Percentiles rank a stretch among this genome's conserved stretches.
Evolutionary conservation across 2,888 invertebrate species (phyloP).

Genomic region (Nomada flava): DNA sequence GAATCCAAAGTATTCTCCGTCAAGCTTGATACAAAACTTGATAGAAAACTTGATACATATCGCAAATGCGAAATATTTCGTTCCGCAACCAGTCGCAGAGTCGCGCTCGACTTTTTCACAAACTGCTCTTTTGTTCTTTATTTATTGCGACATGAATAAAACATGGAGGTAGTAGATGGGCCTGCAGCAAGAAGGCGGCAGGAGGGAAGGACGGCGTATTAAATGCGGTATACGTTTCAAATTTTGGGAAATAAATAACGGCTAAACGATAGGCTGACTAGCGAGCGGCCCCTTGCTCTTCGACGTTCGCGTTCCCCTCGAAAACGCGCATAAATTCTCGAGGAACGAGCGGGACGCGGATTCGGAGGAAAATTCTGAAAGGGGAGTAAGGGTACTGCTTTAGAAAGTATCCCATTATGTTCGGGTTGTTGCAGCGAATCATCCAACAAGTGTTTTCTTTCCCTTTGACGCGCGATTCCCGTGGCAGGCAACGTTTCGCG

Average conservation of each 20-base stretch:
- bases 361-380: slow-evolving; percentile 61
- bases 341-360: slow-evolving; percentile 57
- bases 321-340: slow-evolving; percentile 77
- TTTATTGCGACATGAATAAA: slow-evolving; percentile 83
- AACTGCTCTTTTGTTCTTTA: slow-evolving; percentile 78
- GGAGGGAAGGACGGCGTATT: slow-evolving; percentile 67
- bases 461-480: slow-evolving; percentile 11
- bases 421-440: slow-evolving; percentile 42
- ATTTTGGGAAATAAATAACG: slow-evolving; percentile 83
- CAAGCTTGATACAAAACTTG: too few species aligned
- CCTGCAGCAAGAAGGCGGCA: slow-evolving; percentile 1
- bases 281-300: slow-evolving; percentile 62
- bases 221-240: slow-evolving; percentile 83
- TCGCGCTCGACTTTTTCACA: slow-evolving; percentile 65
- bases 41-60: too few species aligned
- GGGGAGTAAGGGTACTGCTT: slow-evolving; percentile 55
- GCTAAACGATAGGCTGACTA: slow-evolving; percentile 81
- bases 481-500: too few species aligned
- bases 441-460: slow-evolving; percentile 55
- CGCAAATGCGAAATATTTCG: neutral
- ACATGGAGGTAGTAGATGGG: slow-evolving; percentile 70
- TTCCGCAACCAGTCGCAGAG: slow-evolving; percentile 6
- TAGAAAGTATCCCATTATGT: slow-evolving; percentile 67
- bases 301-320: slow-evolving; percentile 55
- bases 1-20: too few species aligned